Evolutionary conservation across 1,140 invertebrate species (phyloP).

Genomic region (Megalopta genalis): DNA sequence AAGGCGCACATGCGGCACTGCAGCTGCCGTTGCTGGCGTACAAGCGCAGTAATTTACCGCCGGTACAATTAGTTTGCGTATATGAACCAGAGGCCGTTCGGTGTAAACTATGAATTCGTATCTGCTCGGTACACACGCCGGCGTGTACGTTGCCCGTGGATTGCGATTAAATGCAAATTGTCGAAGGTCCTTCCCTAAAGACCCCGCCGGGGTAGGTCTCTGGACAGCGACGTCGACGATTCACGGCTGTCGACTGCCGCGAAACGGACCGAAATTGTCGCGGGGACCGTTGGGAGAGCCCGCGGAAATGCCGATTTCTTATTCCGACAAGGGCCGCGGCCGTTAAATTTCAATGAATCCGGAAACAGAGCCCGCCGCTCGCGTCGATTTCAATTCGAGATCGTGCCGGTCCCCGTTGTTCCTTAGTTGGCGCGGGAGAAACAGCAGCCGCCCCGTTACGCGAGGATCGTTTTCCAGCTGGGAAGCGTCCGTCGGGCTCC

Average conservation of each 20-base stretch:
- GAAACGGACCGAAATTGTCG: neutral
- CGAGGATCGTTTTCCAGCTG: neutral
- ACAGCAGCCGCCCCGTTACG: neutral
- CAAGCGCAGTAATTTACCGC: slow-evolving; percentile 67
- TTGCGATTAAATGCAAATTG: slow-evolving; percentile 68
- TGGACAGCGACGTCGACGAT: neutral
- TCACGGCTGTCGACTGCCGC: neutral
- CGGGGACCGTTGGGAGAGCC: neutral
- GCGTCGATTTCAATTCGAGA: neutral
- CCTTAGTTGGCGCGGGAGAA: neutral
- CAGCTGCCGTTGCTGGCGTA: slow-evolving; percentile 65
- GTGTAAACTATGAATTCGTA: slow-evolving; percentile 68
- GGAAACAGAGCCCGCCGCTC: neutral
- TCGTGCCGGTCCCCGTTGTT: neutral
- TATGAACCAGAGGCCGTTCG: slow-evolving; percentile 63
- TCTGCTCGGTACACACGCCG: slow-evolving; percentile 61
- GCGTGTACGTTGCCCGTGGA: slow-evolving; percentile 54
- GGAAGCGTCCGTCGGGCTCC: too few species aligned
- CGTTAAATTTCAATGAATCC: neutral
- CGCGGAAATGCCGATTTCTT: too few species aligned
- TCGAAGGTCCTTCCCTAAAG: slow-evolving; percentile 43
- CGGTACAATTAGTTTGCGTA: slow-evolving; percentile 68
- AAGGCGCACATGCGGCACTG: slow-evolving; percentile 56
- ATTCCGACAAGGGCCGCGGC: neutral
- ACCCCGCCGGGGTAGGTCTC: slow-evolving; percentile 27